Evolutionary conservation across 2,113 vertebrate species (phyloP).

Genomic region (Ginglymostoma cirratum): DNA sequence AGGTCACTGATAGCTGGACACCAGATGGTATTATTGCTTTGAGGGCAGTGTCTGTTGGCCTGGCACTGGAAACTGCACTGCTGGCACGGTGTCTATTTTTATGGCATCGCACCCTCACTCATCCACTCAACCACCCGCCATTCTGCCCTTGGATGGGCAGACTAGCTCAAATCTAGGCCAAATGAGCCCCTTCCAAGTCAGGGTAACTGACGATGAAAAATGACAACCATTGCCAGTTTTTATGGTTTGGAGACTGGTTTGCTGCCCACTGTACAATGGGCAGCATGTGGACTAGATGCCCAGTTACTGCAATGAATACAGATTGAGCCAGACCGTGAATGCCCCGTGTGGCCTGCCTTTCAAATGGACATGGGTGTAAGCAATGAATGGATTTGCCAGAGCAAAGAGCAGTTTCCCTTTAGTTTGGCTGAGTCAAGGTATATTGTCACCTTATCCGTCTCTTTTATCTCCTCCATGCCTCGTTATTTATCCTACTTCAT

Average conservation of each 20-base stretch:
- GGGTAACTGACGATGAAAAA: neutral
- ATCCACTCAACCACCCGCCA: neutral
- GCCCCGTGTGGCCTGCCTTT: neutral
- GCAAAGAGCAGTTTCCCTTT: neutral
- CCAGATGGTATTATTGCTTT: no score
- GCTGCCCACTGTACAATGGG: neutral
- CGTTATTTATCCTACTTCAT: neutral
- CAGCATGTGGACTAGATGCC: neutral
- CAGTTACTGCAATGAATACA: neutral
- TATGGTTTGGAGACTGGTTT: neutral
- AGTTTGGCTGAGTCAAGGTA: neutral
- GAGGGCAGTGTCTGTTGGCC: no score
- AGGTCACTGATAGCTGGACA: no score
- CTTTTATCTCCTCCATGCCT: neutral
- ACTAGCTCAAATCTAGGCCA: no score
- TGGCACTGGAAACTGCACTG: no score
- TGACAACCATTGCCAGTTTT: neutral
- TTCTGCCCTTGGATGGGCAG: neutral
- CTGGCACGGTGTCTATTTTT: no score
- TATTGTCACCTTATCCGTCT: constrained; percentile 17
- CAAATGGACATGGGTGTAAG: neutral
- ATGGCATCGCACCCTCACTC: no score
- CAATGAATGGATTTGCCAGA: neutral
- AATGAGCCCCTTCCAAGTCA: neutral
- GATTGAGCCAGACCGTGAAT: neutral